Percentiles rank a stretch among this genome's conserved stretches.
Conservation (phyloP, 2,113 vertebrate species). For the Passer domesticus region DNA sequence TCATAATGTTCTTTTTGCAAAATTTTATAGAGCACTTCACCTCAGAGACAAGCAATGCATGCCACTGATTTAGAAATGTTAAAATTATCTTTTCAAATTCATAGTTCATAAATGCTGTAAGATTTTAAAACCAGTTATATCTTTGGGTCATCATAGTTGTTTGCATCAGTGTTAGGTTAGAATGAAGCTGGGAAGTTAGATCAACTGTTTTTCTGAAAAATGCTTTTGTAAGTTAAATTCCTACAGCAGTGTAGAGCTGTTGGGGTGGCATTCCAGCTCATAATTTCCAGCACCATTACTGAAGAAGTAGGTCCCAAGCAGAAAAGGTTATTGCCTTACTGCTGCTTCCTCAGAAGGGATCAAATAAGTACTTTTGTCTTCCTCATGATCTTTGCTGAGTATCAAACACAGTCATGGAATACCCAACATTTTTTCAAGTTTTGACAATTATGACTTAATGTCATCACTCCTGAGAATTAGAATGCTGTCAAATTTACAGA, state of each 20-base stretch:
- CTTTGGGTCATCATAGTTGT: background rate
- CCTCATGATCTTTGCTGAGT: background rate
- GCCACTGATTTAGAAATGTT: background rate
- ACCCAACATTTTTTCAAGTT: background rate
- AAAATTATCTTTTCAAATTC: background rate
- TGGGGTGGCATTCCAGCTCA: background rate
- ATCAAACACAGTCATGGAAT: background rate
- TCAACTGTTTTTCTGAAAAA: background rate
- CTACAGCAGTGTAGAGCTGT: background rate
- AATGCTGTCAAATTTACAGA: background rate
- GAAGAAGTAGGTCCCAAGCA: background rate
- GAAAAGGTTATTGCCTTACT: background rate
- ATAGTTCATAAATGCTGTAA: background rate
- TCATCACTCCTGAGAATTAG: background rate
- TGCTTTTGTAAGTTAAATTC: background rate
- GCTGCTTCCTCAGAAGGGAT: background rate
- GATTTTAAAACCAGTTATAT: background rate
- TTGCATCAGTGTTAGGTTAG: background rate
- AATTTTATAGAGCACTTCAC: background rate
- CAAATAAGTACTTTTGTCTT: background rate
- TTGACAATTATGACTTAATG: background rate
- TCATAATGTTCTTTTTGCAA: background rate
- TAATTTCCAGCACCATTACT: background rate
- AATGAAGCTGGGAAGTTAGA: background rate
- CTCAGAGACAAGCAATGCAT: background rate